Evolutionary conservation across 2,113 vertebrate genomes (phyloP).

Genomic region (Callionymus lyra): DNA sequence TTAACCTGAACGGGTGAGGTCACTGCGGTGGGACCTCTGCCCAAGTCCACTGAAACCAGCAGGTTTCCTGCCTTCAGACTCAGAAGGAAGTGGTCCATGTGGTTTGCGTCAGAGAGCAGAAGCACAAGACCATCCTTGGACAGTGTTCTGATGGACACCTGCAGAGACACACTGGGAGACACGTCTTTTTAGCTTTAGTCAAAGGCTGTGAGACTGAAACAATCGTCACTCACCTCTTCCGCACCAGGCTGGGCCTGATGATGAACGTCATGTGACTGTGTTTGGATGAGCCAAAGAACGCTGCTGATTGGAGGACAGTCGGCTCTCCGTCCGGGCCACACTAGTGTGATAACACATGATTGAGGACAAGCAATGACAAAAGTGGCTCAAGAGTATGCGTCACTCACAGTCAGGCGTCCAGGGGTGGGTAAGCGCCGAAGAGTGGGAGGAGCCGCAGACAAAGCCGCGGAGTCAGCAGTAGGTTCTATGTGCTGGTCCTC

Average conservation of each 20-base stretch:
- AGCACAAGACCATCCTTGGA: slow-evolving; percentile 75
- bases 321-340: slow-evolving; percentile 59
- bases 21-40: slow-evolving; percentile 74
- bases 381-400: too few relatives aligned
- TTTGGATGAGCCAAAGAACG: slow-evolving; percentile 78
- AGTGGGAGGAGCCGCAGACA: slow-evolving; percentile 30
- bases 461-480: slow-evolving; percentile 50
- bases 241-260: slow-evolving; percentile 70
- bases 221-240: slow-evolving; percentile 68
- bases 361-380: neutral
- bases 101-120: slow-evolving; percentile 78
- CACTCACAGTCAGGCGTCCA: slow-evolving; percentile 32
- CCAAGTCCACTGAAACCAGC: slow-evolving; percentile 79
- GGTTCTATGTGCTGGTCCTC: slow-evolving; percentile 54
- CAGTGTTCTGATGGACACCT: slow-evolving; percentile 75
- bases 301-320: slow-evolving; percentile 52
- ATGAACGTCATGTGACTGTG: slow-evolving; percentile 79
- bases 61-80: slow-evolving; percentile 70
- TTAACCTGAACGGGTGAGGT: slow-evolving; percentile 64
- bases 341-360: slow-evolving; percentile 16
- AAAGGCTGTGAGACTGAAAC: neutral
- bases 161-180: slow-evolving; percentile 69
- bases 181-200: too few relatives aligned
- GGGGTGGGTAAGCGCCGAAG: slow-evolving; percentile 34
- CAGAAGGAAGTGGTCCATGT: slow-evolving; percentile 77